Evolutionary conservation across 2,888 invertebrate species (phyloP).

Genomic region (Plebejus anna): DNA sequence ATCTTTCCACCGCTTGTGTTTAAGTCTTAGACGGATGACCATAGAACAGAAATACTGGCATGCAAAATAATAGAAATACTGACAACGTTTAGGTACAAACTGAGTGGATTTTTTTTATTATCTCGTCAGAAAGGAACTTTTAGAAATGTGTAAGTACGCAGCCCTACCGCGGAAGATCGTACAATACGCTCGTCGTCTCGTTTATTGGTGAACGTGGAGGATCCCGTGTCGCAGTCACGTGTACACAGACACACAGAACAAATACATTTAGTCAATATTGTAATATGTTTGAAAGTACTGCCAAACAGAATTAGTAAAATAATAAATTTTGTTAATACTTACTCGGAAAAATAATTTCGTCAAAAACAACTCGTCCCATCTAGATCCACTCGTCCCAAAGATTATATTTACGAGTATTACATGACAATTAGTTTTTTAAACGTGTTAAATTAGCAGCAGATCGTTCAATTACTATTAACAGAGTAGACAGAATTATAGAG

Average conservation of each 20-base stretch:
- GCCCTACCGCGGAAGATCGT: not conserved
- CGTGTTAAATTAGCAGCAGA: too few species aligned
- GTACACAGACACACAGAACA: not conserved
- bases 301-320: too few species aligned
- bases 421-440: too few species aligned
- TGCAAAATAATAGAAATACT: not conserved
- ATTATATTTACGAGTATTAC: too few species aligned
- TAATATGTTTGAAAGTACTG: not conserved
- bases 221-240: not conserved
- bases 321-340: not conserved
- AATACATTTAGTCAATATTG: not conserved
- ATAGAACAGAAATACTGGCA: not conserved
- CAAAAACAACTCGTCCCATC: not conserved
- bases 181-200: conserved; percentile 2
- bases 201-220: not conserved
- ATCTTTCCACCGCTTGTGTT: too few species aligned
- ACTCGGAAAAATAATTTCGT: not conserved
- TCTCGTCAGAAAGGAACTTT: too few species aligned
- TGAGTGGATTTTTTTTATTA: not conserved
- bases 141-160: not conserved
- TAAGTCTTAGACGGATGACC: not conserved
- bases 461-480: too few species aligned
- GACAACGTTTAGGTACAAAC: not conserved
- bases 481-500: too few species aligned
- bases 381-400: too few species aligned